Evolutionary conservation across 2,888 invertebrate species (phyloP), one percentile per base, ranked within the genome.

Genomic region (Stramonita haemastoma): DNA sequence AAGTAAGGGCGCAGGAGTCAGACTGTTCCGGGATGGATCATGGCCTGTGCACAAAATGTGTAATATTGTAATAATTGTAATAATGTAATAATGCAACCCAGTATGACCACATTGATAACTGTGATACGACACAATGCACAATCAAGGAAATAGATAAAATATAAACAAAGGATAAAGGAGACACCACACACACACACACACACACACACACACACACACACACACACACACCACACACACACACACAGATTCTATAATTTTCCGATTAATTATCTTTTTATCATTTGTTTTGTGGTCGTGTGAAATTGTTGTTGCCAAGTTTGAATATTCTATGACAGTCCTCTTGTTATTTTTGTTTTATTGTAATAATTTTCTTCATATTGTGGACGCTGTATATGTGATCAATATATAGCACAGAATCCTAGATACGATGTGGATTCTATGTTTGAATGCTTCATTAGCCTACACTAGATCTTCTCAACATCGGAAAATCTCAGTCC

Each of bases 1-100:
- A 86, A n/a, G 89, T 90, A 29, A 36, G 79, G 13, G 92, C 91
- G 85, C 92, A 92, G 86, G 88, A 56, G 34, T 86, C 87, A 70
- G 84, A 36, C n/a, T n/a, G 36, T 26, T 88, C 88, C 15, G 22
- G 81, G 46, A 66, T 81, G 15, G 66, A 60, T 81, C 79, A 86
- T 77, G 34, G 66, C 81, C 88, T 88, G 88, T 11, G 36, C n/a
- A 86, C 60, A 86, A 19, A 17, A 60, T 36, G 29, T 32, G 4
- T 17, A 15, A 73, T n/a, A 36, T 15, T 5, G 13, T 34, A 22
- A 15, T 19, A 81, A 81, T 32, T 22, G 46, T 6, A 15, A 73
- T n/a, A 36, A 36, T 5, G 13, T 34, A 22, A 15, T 19, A 81
- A 81, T 32, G 36, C 1, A 81, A 36, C 13, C 11, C 56, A 4